Conservation (phyloP, 2,888 invertebrate species). For the Apeira syringaria region DNA sequence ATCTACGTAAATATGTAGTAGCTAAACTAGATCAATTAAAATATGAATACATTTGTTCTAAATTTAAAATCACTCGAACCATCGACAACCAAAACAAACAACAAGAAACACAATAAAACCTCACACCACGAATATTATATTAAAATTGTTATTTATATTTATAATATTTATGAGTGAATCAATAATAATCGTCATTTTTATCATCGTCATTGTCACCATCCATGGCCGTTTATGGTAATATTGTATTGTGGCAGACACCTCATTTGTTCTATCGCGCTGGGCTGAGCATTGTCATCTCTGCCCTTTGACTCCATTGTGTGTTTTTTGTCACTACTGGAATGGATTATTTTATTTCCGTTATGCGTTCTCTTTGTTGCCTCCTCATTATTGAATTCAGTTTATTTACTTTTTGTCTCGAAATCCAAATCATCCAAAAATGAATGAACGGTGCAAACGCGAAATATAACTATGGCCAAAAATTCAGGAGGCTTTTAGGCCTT, state of each 20-base stretch:
- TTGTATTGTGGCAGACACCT: constrained; percentile 70
- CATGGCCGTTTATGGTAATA: constrained; percentile 75
- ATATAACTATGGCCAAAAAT: no score
- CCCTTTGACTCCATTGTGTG: constrained; percentile 81
- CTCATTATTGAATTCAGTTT: constrained; percentile 50
- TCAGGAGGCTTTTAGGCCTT: no score
- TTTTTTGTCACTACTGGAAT: constrained; percentile 71
- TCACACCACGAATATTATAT: constrained; percentile 23
- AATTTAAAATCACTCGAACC: no score
- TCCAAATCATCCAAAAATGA: no score
- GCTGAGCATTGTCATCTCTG: constrained; percentile 70
- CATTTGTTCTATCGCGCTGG: constrained; percentile 73
- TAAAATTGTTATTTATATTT: constrained; percentile 32
- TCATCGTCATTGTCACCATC: constrained; percentile 46
- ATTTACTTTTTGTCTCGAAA: constrained; percentile 24
- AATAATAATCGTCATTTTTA: constrained; percentile 47
- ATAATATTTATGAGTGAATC: constrained; percentile 49
- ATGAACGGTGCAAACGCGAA: no score
- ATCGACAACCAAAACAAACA: constrained; percentile 19
- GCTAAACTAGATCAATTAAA: no score
- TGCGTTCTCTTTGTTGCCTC: constrained; percentile 63
- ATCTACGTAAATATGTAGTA: no score
- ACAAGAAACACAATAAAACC: constrained; percentile 29
- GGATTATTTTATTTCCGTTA: constrained; percentile 83
- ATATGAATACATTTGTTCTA: no score